Evolutionary conservation across 2,888 invertebrate genomes (phyloP).

Genomic region (Eupithecia pulchellata): DNA sequence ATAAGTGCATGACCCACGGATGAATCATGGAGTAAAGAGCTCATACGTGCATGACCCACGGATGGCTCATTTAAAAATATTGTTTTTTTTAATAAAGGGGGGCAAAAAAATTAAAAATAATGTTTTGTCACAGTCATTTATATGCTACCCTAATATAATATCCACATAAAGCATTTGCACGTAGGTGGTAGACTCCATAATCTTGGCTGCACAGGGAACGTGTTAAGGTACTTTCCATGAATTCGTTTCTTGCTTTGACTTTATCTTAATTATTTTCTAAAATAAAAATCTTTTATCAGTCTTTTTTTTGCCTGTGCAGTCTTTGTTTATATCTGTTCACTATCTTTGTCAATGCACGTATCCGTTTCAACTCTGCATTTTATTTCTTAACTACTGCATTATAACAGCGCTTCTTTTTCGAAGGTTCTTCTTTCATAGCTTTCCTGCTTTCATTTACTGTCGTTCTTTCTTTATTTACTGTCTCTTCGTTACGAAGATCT

Average conservation of each 20-base stretch:
- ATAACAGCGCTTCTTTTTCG: slow-evolving; percentile 2
- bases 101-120: too few relatives aligned
- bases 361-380: neutral
- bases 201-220: too few relatives aligned
- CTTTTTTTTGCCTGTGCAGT: slow-evolving; percentile 2
- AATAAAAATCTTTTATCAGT: neutral
- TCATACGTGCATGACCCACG: too few relatives aligned
- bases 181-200: too few relatives aligned
- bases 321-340: slow-evolving; percentile 4
- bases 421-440: neutral
- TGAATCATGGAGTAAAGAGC: too few relatives aligned
- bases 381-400: slow-evolving; percentile 1
- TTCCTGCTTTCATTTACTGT: neutral
- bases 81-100: too few relatives aligned
- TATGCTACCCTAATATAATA: slow-evolving; percentile 17
- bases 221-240: slow-evolving; percentile 2
- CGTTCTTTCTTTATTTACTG: too few relatives aligned
- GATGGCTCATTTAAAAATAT: too few relatives aligned
- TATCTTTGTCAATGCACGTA: neutral
- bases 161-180: too few relatives aligned
- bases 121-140: slow-evolving; percentile 18
- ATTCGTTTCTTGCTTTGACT: neutral
- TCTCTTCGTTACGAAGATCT: too few relatives aligned
- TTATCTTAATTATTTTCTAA: too few relatives aligned
- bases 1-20: too few relatives aligned